A percentile compares a stretch with the other conserved stretches of the same genome.
Evolutionary conservation across 1,140 invertebrate genomes (phyloP).

Genomic region (Grapholita molesta): DNA sequence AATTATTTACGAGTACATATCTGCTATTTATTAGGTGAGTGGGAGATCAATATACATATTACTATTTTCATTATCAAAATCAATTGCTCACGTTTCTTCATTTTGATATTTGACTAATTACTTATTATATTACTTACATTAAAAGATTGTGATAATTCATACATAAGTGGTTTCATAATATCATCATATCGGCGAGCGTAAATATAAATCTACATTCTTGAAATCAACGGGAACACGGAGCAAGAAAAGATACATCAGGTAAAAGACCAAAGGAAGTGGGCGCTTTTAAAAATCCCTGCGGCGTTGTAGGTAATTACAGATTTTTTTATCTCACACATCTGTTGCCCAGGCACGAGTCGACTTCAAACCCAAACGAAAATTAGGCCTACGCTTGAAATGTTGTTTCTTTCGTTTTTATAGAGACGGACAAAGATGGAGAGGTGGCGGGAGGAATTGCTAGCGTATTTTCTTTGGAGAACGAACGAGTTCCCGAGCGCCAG

Average conservation of each 20-base stretch:
- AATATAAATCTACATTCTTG: not conserved
- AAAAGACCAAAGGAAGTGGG: not conserved
- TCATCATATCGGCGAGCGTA: too few species aligned
- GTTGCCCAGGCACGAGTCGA: not conserved
- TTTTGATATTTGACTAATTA: too few species aligned
- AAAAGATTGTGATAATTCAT: too few species aligned
- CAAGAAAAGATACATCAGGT: not conserved
- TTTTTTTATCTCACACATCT: not conserved
- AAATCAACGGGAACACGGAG: not conserved
- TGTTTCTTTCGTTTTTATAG: not conserved
- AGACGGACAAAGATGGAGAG: not conserved
- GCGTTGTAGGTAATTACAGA: not conserved
- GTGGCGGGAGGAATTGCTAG: not conserved
- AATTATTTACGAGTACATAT: too few species aligned
- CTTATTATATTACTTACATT: too few species aligned
- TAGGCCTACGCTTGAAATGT: not conserved
- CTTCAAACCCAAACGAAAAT: not conserved
- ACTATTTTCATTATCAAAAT: too few species aligned
- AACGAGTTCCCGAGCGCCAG: not conserved
- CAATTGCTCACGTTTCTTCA: too few species aligned
- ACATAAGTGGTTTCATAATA: too few species aligned
- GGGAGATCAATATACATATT: too few species aligned
- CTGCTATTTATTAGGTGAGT: too few species aligned
- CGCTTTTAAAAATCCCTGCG: not conserved
- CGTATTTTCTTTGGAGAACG: not conserved